Base-by-base conservation (phyloP, 2,113 vertebrate species). In the Uria lomvia region DNA sequence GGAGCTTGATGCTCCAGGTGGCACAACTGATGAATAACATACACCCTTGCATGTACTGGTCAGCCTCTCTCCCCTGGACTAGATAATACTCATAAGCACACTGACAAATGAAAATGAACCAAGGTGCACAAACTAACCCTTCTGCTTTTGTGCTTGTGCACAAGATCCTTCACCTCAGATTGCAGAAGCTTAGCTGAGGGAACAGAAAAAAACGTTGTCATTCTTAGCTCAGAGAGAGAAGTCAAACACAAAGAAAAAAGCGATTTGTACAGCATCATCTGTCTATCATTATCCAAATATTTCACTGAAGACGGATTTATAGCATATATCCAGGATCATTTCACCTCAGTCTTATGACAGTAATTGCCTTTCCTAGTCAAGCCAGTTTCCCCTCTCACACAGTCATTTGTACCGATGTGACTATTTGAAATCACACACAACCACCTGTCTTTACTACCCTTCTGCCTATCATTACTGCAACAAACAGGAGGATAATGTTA, bases 111-210 rank as follows among this genome's bases (percentile, higher is more conserved):
- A 98, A 45, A 99, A 97, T 7, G 98, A 98, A 34, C 98, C 98
- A 96, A 99, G 93, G 9, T 98, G 98, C 36, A 98, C 97, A 12
- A 99, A 99, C 94, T 99, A 99, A 93, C 97, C 98, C 42, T 89
- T 97, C 22, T 92, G 58, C 27, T 89, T 94, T 66, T 96, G 83
- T 63, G 74, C 70, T 92, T 95, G 93, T 63, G 93, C 36, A 0
- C 83, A 81, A 20, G 92, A 68, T 8, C 67, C 9, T 19, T 95
- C 77, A 11, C 73, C 55, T 94, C 97, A 47, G 92, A 49, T 1
- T 94, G 88, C 45, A 97, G 94, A 9, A 98, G 60, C 21, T 63
- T 32, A 42, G 88, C 94, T 97, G 72, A 15, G 3, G 20, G 34
- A 55, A 72, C 9, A 63, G 30, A 47, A 73, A 50, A 24, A 38